Percentiles rank a stretch among this genome's conserved stretches.
These are phyloP conservation scores for Engraulis encrasicolus DNA, from an alignment of 2,113 vertebrate genomes.

Conservation along the genomic window DNA sequence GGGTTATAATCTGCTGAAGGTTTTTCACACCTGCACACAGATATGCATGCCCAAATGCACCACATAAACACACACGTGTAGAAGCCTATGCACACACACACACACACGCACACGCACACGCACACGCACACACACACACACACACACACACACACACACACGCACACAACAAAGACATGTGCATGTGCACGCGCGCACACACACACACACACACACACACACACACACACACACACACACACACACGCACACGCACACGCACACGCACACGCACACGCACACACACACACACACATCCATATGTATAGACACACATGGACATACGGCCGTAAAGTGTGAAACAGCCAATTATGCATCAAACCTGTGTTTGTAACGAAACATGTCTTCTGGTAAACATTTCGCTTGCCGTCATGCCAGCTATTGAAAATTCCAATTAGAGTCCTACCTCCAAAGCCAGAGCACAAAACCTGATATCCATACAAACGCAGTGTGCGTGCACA, in stretches of 20 bases:
- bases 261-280: background rate
- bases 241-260: background rate
- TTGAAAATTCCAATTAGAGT: background rate
- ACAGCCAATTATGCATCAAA: conserved; percentile 11
- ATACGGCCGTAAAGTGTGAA: background rate
- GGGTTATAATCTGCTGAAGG: background rate
- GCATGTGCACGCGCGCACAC: background rate
- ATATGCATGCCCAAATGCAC: no score
- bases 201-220: background rate
- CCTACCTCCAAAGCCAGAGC: background rate
- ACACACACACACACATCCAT: conserved; percentile 8
- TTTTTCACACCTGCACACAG: background rate
- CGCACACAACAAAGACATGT: no score
- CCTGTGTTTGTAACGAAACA: background rate
- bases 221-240: conserved; percentile 6
- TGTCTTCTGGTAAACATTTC: background rate
- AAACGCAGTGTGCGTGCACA: background rate
- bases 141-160: background rate
- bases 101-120: background rate
- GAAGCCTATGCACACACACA: background rate
- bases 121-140: no score
- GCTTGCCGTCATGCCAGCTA: background rate
- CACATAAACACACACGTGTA: conserved; percentile 17
- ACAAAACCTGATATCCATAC: background rate
- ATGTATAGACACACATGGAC: background rate